Percentiles rank a stretch among this genome's conserved stretches.
Evolutionary conservation across 2,113 vertebrate species (phyloP).

Genomic region (Alethe diademata): DNA sequence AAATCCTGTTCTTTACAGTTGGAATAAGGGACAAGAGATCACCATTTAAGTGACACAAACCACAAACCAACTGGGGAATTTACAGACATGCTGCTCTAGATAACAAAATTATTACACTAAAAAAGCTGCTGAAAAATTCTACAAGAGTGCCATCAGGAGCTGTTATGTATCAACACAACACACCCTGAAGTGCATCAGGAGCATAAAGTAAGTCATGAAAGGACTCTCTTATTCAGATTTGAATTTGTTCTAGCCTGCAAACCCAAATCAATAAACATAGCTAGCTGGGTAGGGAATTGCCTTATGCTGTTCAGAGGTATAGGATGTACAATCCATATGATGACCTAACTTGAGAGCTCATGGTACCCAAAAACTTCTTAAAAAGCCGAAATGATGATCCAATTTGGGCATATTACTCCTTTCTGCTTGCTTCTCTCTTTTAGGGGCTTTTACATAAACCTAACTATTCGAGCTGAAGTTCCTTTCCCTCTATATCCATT

Average conservation of each 20-base stretch:
- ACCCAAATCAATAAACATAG: background rate
- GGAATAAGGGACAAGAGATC: background rate
- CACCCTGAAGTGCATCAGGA: background rate
- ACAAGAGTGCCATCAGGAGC: background rate
- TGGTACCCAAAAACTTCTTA: background rate
- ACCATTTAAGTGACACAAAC: background rate
- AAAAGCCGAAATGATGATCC: background rate
- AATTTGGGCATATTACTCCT: fast-evolving
- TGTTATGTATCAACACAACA: background rate
- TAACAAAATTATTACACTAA: background rate
- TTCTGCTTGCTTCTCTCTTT: background rate
- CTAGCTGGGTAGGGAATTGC: background rate
- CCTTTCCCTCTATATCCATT: background rate
- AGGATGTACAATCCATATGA: background rate
- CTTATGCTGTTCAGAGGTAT: background rate
- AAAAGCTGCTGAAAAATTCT: background rate
- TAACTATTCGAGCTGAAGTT: background rate
- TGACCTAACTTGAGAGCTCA: background rate
- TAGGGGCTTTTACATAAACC: background rate
- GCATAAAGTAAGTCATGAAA: background rate
- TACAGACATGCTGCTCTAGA: background rate
- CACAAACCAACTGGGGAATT: background rate
- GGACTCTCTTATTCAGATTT: background rate
- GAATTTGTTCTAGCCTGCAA: background rate
- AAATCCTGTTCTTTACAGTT: background rate